Base-by-base conservation (phyloP, 2,797 vertebrate species). In the Catostomus latipinnis region DNA sequence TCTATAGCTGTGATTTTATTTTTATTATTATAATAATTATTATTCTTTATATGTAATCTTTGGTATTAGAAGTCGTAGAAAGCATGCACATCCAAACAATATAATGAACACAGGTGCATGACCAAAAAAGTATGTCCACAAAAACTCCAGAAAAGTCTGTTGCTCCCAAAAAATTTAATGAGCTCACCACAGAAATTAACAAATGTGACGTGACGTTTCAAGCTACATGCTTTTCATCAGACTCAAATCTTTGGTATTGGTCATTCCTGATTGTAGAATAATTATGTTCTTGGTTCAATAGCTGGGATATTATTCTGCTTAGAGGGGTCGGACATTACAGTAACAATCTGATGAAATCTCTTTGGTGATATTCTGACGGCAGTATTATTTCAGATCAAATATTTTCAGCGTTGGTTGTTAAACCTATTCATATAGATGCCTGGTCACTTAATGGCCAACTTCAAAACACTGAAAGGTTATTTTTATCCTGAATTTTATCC, bases 361-460 rank as follows among this genome's bases (percentile, higher is more conserved):
- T 49, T 85, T 69, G 68, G 58, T 82, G 84, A 88, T 84, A 81
- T 86, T 89, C 75, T 86, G 82, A 85, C 75, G 82, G 81, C 91
- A 92, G 91, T 94, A 90, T 94, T 93, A 91, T 91, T 73, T 87
- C 86, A 83, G 77, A 86, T 89, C 88, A 92, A 84, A 16, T 83
- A 79, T 81, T 66, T 74, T 52, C 58, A 82, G 78, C 86, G 71
- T 87, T 82, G 69, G 78, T 84, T 84, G 67, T 82, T 71, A 76
- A 76, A 75, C 62, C 45, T 76, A 78, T 71, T 86, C 69, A 58
- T 78, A 71, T 81, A 82, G 86, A 90, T 84, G 78, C 81, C 76
- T 49, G 81, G 88, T 84, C 66, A 71, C 82, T 69, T 76, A 71
- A 80, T 87, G 85, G 85, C 85, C 54, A 77, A 80, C 76, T 76